phyloP scores from a whole-genome alignment of 2,888 invertebrate genomes.

The Ditylenchus weischeri region DNA sequence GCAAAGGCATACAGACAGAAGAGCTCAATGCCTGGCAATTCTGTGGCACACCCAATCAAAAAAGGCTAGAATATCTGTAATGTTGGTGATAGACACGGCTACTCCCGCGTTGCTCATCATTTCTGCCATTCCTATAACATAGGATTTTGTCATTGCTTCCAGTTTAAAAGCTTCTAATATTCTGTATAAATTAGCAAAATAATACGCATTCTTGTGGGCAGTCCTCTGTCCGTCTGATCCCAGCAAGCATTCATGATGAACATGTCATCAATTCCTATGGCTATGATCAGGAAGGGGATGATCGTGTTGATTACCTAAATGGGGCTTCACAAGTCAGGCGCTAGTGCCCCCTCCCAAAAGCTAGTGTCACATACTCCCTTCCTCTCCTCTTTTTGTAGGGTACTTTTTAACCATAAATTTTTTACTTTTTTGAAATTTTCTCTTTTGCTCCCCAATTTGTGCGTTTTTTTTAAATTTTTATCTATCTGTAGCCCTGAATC shows the following conservation, averaged over 20 bases:
- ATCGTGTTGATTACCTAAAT: slow-evolving; percentile 76
- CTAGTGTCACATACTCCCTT: no score
- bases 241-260: slow-evolving; percentile 93
- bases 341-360: no score
- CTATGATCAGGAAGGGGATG: slow-evolving; percentile 82
- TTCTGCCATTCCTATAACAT: slow-evolving; percentile 35
- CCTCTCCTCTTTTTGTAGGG: no score
- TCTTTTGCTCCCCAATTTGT: no score
- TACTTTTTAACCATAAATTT: no score
- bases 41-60: slow-evolving; percentile 86
- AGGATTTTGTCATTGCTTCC: no score
- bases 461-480: no score
- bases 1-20: slow-evolving; percentile 92
- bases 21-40: slow-evolving; percentile 86
- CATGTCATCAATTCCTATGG: slow-evolving; percentile 91
- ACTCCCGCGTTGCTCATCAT: slow-evolving; percentile 63
- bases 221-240: slow-evolving; percentile 66
- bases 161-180: no score
- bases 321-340: no score
- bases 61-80: slow-evolving; percentile 84
- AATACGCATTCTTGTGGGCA: slow-evolving; percentile 36
- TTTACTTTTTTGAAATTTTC: no score
- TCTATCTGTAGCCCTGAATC: no score
- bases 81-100: slow-evolving; percentile 86
- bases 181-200: no score